Evolutionary conservation across 2,888 invertebrate genomes (phyloP), one percentile per base, ranked within the genome.

Genomic region (Dicycla oo): DNA sequence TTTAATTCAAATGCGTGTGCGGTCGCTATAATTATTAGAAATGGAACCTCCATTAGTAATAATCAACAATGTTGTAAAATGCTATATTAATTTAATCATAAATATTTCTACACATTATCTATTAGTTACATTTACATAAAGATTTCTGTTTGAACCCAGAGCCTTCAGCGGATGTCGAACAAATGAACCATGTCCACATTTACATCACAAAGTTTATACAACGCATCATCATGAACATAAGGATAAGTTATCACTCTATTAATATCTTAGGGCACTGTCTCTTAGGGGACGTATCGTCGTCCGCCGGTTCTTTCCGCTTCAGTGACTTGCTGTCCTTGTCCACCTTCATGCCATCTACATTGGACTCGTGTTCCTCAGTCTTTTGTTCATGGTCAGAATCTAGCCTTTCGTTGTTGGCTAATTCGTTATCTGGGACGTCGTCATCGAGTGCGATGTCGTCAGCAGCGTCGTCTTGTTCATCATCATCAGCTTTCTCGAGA

Each of bases 231-330:
- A 75, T 75, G 51, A 79, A 78, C 67, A 72, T 47, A 53, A 61
- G 62, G 65, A 51, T 77, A 63, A 70, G 69, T 75, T 85, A 89
- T 93, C 93, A 94, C 88, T 94, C 93, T 89, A 91, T 92, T 84
- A 91, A 75, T 82, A 91, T 90, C 47, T 94, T 89, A 43, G 94
- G 93, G 87, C 95, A 94, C 90, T 92, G 95, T 94, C 95, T 93
- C 89, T 96, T 96, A 45, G 94, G 92, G n/a, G 93, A 90, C 0
- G 91, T 91, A 75, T 93, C 93, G 40, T 93, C 93, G 23, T 91
- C 92, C 13, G 84, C 87, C 7, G 93, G 91, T 78, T 95, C 95
- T 92, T 91, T 95, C 88, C 93, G 81, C 63, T 94, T 95, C 77
- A 93, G 87, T 43, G 90, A 82, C 87, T 91, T 94, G 67, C 86